phyloP scores from a whole-genome alignment of 1,140 invertebrate species.

The Parasteatoda tepidariorum region DNA sequence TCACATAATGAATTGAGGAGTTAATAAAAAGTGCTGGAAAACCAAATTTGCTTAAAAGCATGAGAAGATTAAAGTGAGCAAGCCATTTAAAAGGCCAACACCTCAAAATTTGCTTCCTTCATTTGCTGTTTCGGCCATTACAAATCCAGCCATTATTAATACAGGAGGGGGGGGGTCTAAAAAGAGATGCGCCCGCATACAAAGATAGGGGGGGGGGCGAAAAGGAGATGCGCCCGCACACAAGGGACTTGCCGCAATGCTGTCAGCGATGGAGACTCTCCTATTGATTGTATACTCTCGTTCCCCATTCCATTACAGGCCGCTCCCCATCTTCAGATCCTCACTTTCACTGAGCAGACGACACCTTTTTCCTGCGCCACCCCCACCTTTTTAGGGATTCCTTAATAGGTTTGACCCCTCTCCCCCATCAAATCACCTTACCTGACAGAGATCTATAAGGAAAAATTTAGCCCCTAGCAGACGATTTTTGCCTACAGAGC shows the following conservation, averaged over 20 bases:
- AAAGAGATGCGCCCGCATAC: slow-evolving; percentile 12
- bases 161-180: not conserved
- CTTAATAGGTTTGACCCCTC: slow-evolving; percentile 29
- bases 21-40: too few relatives aligned
- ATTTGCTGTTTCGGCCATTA: slow-evolving; percentile 36
- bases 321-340: not conserved
- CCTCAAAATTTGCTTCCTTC: not conserved
- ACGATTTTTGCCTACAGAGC: not conserved
- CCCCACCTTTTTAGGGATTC: not conserved
- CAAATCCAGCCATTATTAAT: slow-evolving; percentile 51
- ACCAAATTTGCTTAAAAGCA: too few relatives aligned
- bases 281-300: slow-evolving; percentile 49
- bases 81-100: not conserved
- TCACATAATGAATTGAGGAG: too few relatives aligned
- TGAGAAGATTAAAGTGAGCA: not conserved
- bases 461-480: slow-evolving; percentile 3
- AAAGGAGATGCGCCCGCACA: slow-evolving; percentile 5
- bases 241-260: slow-evolving; percentile 49
- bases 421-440: slow-evolving; percentile 5
- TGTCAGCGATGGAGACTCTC: slow-evolving; percentile 26
- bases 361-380: slow-evolving; percentile 6
- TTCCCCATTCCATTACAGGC: not conserved
- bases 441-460: not conserved
- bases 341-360: not conserved
- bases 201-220: not conserved